These are phyloP conservation scores for Takifugu rubripes DNA, from an alignment of 2,797 vertebrate species.

Conservation along the genomic window DNA sequence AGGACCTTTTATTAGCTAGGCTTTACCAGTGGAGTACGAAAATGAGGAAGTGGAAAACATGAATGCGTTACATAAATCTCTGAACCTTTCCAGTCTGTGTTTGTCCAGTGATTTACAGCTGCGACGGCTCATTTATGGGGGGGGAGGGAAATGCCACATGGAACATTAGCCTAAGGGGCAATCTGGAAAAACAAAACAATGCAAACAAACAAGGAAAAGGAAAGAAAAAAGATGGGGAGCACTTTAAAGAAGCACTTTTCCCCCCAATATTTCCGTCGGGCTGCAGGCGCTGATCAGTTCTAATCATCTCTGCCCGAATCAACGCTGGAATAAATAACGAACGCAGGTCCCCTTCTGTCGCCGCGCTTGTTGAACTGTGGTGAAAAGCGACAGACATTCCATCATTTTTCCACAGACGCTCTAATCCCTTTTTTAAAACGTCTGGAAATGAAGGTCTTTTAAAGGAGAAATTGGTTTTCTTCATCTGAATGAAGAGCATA, in stretches of 20 bases:
- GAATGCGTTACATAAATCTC: constrained; percentile 99
- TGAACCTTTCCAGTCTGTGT: constrained; percentile 99
- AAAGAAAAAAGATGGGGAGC: constrained; percentile 76
- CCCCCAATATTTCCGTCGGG: constrained; percentile 29
- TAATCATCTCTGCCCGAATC: constrained; percentile 58
- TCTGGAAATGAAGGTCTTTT: constrained; percentile 68
- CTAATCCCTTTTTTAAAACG: constrained; percentile 70
- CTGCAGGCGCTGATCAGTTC: constrained; percentile 62
- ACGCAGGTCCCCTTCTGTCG: constrained; percentile 62
- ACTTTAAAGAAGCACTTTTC: constrained; percentile 78
- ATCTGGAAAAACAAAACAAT: constrained; percentile 96
- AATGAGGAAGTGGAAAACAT: constrained; percentile 99
- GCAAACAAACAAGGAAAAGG: constrained; percentile 55
- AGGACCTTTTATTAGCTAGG: constrained; percentile 99
- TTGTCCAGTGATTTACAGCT: constrained; percentile 99
- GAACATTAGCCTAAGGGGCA: constrained; percentile 97
- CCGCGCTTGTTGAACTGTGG: constrained; percentile 63
- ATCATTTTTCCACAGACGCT: constrained; percentile 59
- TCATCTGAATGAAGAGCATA: constrained; percentile 58
- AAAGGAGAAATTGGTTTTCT: constrained; percentile 67
- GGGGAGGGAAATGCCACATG: constrained; percentile 96
- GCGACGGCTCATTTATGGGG: constrained; percentile 99
- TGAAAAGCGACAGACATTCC: constrained; percentile 64
- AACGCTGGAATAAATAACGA: constrained; percentile 69
- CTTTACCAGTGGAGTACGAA: constrained; percentile 99